Conservation (phyloP, 2,888 invertebrate genomes). For the Selenia dentaria region DNA sequence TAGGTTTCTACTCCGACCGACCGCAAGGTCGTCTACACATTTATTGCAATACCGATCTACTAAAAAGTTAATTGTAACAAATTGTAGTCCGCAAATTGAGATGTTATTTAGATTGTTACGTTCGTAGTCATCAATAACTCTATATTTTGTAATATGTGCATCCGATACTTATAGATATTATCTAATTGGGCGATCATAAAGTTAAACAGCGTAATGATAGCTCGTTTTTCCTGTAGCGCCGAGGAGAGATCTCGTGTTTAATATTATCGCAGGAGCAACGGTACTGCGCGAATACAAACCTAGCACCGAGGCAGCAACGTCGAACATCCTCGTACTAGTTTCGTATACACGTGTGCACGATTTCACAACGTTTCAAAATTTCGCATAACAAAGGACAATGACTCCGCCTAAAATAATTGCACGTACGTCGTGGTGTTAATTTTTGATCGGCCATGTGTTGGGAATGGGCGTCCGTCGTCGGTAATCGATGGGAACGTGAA, state of each 20-base stretch:
- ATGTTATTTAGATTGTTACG: conserved; percentile 18
- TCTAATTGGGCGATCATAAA: conserved; percentile 14
- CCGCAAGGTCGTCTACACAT: conserved; percentile 54
- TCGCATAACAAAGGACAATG: conserved; percentile 56
- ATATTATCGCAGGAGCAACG: conserved; percentile 7
- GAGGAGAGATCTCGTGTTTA: conserved; percentile 10
- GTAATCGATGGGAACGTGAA: conserved; percentile 23
- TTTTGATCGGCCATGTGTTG: conserved; percentile 30
- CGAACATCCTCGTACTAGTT: conserved; percentile 48
- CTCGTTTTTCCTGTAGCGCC: conserved; percentile 8
- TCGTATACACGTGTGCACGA: conserved; percentile 48
- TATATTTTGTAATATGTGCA: conserved; percentile 10
- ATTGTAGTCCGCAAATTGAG: conserved; percentile 25
- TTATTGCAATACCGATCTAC: conserved; percentile 37
- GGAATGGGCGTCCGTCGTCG: conserved; percentile 22
- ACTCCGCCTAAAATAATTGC: conserved; percentile 45
- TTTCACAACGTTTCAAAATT: conserved; percentile 57
- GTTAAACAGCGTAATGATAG: conserved; percentile 12
- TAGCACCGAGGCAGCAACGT: conserved; percentile 13
- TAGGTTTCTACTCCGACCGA: conserved; percentile 58
- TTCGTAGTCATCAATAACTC: conserved; percentile 18
- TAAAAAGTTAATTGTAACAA: conserved; percentile 30
- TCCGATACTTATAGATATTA: conserved; percentile 21
- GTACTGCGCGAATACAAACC: conserved; percentile 8
- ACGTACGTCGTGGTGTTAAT: conserved; percentile 25